Evolutionary conservation across 2,888 invertebrate genomes (phyloP), one percentile per base, ranked within the genome.

Genomic region (Drosophila fungiperda): DNA sequence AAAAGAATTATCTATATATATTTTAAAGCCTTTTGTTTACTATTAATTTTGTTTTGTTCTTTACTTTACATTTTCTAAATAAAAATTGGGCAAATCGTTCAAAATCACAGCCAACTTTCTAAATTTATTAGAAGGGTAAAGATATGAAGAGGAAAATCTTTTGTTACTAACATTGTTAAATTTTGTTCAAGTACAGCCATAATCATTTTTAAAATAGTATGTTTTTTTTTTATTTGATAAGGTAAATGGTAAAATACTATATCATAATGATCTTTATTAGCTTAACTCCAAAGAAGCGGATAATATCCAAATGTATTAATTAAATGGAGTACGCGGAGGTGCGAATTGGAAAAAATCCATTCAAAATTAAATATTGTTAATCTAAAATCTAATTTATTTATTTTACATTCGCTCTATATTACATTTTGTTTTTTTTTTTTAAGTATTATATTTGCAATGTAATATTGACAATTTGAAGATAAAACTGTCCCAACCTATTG

Each of bases 11-110:
- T 45, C 33, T 17, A 6, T 17, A 35, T 6, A 11, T 20, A 36
- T n/a, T 20, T 42, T 17, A 42, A 20, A 15, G 23, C 15, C 40
- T 20, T 17, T 52, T 35, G 53, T 59, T 52, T n/a, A 78, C 76
- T 62, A 52, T 42, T 38, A 77, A 77, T 74, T 77, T 77, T 48
- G 74, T 50, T 6, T 58, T 38, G 5, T 26, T 48, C 20, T 45
- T 23, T 33, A n/a, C 11, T 60, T 23, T 5, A 23, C 7, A 26
- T 17, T 29, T 45, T 45, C 8, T 36, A 12, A 32, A 35, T 20
- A 29, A 42, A 15, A 7, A 55, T 26, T 35, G 6, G n/a, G 1
- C 12, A 26, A 50, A 3, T n/a, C 3, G 2, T 4, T 8, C 0
- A 12, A 40, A 55, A 35, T 32, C 29, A 0, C 2, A 2, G 63